A percentile compares a stretch with the other conserved stretches of the same genome.
phyloP scores from a whole-genome alignment of 2,888 invertebrate genomes.

The Latrodectus elegans region DNA sequence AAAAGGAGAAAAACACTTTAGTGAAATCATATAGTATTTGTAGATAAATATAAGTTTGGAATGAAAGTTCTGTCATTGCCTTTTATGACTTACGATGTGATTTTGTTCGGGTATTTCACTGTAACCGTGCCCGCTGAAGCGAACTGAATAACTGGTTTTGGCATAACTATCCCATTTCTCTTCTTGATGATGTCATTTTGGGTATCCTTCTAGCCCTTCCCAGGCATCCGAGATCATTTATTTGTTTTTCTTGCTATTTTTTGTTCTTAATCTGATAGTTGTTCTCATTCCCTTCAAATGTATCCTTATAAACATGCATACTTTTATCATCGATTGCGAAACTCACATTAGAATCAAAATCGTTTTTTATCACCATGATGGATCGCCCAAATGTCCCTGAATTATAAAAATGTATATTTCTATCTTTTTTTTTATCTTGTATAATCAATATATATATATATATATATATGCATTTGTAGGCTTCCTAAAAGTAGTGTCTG shows the following conservation, averaged over 20 bases:
- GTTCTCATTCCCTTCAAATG: slow-evolving; percentile 35
- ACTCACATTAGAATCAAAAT: slow-evolving; percentile 24
- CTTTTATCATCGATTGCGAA: slow-evolving; percentile 31
- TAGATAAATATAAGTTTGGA: slow-evolving; percentile 52
- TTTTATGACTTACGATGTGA: slow-evolving; percentile 64
- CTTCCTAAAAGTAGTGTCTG: too few relatives aligned
- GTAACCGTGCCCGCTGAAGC: slow-evolving; percentile 39
- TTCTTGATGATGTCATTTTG: slow-evolving; percentile 59
- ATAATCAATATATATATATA: too few relatives aligned
- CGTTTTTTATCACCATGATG: slow-evolving; percentile 44
- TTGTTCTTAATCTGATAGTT: slow-evolving; percentile 58
- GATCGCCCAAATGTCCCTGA: slow-evolving; percentile 51
- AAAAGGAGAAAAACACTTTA: slow-evolving; percentile 24
- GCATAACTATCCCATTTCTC: slow-evolving; percentile 68
- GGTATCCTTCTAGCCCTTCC: neutral
- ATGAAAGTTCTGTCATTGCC: slow-evolving; percentile 63
- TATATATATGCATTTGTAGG: too few relatives aligned
- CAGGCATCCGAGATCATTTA: slow-evolving; percentile 36
- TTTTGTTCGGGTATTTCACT: slow-evolving; percentile 51
- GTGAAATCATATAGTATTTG: slow-evolving; percentile 48
- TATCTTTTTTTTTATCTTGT: slow-evolving; percentile 39
- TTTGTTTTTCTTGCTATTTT: slow-evolving; percentile 37
- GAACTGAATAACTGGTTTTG: slow-evolving; percentile 63
- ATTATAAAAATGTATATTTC: slow-evolving; percentile 62
- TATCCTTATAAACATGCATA: slow-evolving; percentile 42